phyloP scores from a whole-genome alignment of 2,113 vertebrate species.

The Sinocyclocheilus anophthalmus region DNA sequence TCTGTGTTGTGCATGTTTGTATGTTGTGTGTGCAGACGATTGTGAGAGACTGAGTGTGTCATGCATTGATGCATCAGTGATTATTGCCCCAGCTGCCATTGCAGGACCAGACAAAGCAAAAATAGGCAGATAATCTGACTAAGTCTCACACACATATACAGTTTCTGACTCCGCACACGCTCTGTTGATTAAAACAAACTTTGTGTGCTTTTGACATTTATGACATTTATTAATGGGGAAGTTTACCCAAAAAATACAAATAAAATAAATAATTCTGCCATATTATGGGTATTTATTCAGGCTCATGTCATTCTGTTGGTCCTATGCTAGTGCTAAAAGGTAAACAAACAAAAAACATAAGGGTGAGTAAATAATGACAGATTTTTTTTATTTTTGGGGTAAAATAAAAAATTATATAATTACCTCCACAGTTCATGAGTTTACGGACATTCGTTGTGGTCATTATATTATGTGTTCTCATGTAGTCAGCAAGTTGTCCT shows the following conservation, averaged over 20 bases:
- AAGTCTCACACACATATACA: not conserved
- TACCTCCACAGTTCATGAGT: slow-evolving; percentile 93
- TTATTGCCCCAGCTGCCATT: slow-evolving; percentile 50
- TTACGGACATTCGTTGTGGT: slow-evolving; percentile 92
- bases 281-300: not conserved
- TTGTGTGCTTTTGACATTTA: not conserved
- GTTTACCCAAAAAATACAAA: not conserved
- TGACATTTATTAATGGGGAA: not conserved
- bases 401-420: slow-evolving; percentile 30
- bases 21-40: slow-evolving; percentile 6
- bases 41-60: slow-evolving; percentile 14
- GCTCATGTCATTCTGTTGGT: too few species aligned
- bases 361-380: not conserved
- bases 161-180: not conserved
- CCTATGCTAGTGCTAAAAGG: too few species aligned
- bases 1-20: slow-evolving; percentile 6
- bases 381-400: too few species aligned
- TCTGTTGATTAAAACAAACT: not conserved
- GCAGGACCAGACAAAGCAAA: slow-evolving; percentile 38
- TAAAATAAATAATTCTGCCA: not conserved
- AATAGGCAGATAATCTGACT: not conserved
- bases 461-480: slow-evolving; percentile 85
- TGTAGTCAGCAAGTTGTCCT: slow-evolving; percentile 89
- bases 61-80: slow-evolving; percentile 40
- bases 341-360: not conserved